Conservation (phyloP, 2,113 vertebrate genomes). For the Corythaixoides concolor region DNA sequence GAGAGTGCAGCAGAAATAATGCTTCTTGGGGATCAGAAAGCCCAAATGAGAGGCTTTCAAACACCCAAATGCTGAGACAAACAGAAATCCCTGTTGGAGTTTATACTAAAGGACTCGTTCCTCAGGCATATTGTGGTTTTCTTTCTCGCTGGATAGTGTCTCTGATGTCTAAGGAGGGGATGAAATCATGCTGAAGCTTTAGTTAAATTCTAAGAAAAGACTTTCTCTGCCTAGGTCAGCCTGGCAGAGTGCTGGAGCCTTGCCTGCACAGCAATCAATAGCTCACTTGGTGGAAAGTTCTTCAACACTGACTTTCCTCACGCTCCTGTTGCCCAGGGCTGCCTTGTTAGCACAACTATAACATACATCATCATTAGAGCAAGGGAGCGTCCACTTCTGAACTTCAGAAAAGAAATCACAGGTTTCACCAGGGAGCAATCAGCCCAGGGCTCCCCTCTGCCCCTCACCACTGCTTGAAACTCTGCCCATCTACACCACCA, state of each 20-base stretch:
- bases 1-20: not conserved
- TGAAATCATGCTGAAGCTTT: not conserved
- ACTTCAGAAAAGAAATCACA: not conserved
- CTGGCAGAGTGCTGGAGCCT: not conserved
- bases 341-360: not conserved
- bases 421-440: rapidly evolving
- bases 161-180: not conserved
- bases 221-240: not conserved
- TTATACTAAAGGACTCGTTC: not conserved
- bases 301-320: not conserved
- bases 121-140: not conserved
- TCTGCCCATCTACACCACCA: not conserved
- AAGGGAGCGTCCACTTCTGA: not conserved
- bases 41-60: not conserved
- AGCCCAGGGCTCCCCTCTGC: not conserved
- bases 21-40: not conserved
- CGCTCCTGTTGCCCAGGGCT: not conserved
- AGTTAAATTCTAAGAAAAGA: not conserved
- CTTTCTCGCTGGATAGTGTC: not conserved
- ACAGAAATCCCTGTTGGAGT: not conserved
- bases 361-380: not conserved
- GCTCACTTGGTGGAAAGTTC: not conserved
- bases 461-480: not conserved
- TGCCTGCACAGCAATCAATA: not conserved
- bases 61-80: not conserved